Base-by-base conservation (phyloP, 2,888 invertebrate genomes). In the Ophion costatus region DNA sequence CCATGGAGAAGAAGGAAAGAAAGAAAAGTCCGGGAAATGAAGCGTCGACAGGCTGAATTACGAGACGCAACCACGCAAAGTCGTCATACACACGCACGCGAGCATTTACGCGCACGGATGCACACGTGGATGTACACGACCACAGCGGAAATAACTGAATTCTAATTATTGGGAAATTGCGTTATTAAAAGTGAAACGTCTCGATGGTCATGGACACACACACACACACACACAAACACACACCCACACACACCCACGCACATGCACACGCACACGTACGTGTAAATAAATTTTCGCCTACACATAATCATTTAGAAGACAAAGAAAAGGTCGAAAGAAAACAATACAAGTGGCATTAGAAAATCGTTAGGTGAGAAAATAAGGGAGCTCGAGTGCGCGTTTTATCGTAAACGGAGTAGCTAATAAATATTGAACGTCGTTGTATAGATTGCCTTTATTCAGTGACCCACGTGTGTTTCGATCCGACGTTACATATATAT, bases 321-420 rank as follows among this genome's bases (percentile, higher is more conserved):
- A 29, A 64, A 9, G n/a, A n/a, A 64, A n/a, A 63, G 59, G 45
- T 33, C 29, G 9, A 51, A 70, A 24, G 17, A 45, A 14, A 24
- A 24, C 22, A 69, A 24, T 24, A 20, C 14, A 5, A 63, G 78
- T 70, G 82, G 82, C 74, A 84, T 82, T 81, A 78, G 70, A 82
- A 57, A 78, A 81, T 73, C 76, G 71, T 74, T 73, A 80, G 77
- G 45, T 61, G 73, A 74, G 78, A 78, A 78, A 69, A 69, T 38
- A 45, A 24, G 67, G 45, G 63, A 75, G 29, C 51, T 33, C 74
- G 74, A 75, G 42, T 70, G 24, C 22, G 67, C 63, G 70, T 77
- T 80, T 74, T 70, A 83, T 57, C 17, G 66, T 38, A 51, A 63
- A 63, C 10, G 9, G 17, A 51, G 17, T 51, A 51, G 51, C 14